A percentile compares a stretch with the other conserved stretches of the same genome.
Evolutionary conservation across 1,140 invertebrate genomes (phyloP).

Genomic region (Cyclina sinensis): DNA sequence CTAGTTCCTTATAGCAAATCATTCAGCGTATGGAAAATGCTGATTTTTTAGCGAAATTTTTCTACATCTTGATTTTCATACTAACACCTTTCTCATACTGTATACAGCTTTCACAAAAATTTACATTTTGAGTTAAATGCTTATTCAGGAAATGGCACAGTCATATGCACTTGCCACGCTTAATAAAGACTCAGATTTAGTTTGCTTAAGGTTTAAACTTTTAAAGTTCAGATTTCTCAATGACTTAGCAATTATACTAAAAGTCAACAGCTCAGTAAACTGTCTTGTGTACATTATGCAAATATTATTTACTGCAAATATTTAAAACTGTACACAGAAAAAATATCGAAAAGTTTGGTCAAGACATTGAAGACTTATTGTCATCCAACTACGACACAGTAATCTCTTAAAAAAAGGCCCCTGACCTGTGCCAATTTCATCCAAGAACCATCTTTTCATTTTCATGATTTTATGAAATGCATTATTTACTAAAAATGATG

Average conservation of each 20-base stretch:
- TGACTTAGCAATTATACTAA: neutral
- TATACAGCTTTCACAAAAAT: too few species aligned
- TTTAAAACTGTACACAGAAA: neutral
- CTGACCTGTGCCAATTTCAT: too few species aligned
- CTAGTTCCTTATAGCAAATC: too few species aligned
- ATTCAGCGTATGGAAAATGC: too few species aligned
- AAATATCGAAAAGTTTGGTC: neutral
- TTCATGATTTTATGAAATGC: neutral
- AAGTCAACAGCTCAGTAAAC: conserved; percentile 35
- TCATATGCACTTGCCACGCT: too few species aligned
- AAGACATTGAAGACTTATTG: too few species aligned
- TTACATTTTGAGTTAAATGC: too few species aligned
- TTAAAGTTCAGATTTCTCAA: neutral
- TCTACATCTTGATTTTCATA: too few species aligned
- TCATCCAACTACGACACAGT: neutral
- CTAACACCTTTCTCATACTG: too few species aligned
- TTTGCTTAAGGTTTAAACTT: neutral
- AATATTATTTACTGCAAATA: conserved; percentile 39
- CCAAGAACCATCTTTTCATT: neutral
- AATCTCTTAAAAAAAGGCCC: neutral
- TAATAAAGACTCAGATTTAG: neutral
- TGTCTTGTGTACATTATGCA: conserved; percentile 39
- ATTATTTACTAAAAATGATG: too few species aligned
- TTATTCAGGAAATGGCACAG: too few species aligned
- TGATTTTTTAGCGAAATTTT: too few species aligned